These are phyloP conservation scores for Campoplex capitator DNA, from an alignment of 2,888 invertebrate genomes.

Conservation along the genomic window DNA sequence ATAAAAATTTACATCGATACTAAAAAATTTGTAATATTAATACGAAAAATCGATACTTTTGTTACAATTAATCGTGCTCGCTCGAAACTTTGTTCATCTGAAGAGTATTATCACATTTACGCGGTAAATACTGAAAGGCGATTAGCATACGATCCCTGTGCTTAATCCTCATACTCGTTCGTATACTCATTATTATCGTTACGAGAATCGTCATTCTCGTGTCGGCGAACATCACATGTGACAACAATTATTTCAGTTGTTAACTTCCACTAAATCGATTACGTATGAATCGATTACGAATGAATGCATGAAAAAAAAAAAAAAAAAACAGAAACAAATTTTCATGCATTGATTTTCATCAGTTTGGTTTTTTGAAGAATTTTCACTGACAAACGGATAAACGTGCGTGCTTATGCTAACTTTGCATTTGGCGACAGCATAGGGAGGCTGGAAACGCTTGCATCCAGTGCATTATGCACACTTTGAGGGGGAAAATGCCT, in stretches of 20 bases:
- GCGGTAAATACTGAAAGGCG: neutral
- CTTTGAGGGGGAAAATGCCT: too few relatives aligned
- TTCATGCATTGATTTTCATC: neutral
- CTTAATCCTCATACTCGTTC: neutral
- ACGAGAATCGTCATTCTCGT: neutral
- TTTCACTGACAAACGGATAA: neutral
- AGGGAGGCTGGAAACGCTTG: too few relatives aligned
- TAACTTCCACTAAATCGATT: neutral
- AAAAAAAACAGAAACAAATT: neutral
- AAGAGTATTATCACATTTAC: neutral
- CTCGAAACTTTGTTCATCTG: neutral
- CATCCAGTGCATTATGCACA: too few relatives aligned
- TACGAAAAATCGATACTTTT: neutral
- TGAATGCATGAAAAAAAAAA: too few relatives aligned
- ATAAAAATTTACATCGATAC: too few relatives aligned
- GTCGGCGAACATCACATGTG: neutral
- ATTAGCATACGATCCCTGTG: neutral
- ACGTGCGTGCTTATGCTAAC: neutral
- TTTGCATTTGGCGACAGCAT: neutral
- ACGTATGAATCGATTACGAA: neutral
- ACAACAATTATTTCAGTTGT: neutral
- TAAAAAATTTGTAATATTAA: neutral
- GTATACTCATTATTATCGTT: conserved; percentile 5
- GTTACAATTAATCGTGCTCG: neutral
- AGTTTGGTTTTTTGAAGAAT: neutral